phyloP scores from a whole-genome alignment of 2,113 vertebrate species.

The Motacilla alba region DNA sequence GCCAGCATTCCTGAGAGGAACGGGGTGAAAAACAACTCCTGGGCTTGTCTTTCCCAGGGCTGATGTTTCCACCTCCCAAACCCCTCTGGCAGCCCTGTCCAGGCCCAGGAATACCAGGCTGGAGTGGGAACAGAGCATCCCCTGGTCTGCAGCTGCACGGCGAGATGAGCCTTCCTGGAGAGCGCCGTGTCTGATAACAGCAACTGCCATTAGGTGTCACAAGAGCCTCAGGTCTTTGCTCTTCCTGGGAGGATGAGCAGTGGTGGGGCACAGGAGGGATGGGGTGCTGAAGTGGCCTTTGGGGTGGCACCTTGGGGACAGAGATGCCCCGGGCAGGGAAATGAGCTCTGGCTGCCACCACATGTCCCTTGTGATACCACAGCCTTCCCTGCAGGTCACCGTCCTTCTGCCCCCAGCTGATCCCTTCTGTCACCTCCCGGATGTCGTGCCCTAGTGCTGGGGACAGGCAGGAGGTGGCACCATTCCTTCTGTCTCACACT shows the following conservation, averaged over 20 bases:
- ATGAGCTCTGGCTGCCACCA: accelerated
- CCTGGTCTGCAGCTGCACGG: accelerated
- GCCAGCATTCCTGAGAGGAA: accelerated
- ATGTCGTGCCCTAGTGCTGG: not conserved
- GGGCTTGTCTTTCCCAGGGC: not conserved
- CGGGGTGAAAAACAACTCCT: not conserved
- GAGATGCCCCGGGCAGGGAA: not conserved
- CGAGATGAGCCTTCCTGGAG: not conserved
- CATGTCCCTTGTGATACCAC: accelerated
- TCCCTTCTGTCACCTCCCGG: not conserved
- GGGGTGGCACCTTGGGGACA: not conserved
- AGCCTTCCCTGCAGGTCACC: not conserved
- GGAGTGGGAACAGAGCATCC: not conserved
- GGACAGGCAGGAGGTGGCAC: not conserved
- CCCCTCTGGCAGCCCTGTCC: not conserved
- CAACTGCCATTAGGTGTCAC: constrained; percentile 50
- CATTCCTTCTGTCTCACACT: not conserved
- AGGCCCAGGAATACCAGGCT: not conserved
- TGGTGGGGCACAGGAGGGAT: accelerated
- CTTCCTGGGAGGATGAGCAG: not conserved
- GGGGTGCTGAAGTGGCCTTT: not conserved
- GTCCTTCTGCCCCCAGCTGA: not conserved
- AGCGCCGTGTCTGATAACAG: not conserved
- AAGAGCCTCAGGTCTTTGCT: constrained; percentile 22
- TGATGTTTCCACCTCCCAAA: not conserved